Evolutionary conservation across 2,888 invertebrate species (phyloP).

Genomic region (Plemyria rubiginata): DNA sequence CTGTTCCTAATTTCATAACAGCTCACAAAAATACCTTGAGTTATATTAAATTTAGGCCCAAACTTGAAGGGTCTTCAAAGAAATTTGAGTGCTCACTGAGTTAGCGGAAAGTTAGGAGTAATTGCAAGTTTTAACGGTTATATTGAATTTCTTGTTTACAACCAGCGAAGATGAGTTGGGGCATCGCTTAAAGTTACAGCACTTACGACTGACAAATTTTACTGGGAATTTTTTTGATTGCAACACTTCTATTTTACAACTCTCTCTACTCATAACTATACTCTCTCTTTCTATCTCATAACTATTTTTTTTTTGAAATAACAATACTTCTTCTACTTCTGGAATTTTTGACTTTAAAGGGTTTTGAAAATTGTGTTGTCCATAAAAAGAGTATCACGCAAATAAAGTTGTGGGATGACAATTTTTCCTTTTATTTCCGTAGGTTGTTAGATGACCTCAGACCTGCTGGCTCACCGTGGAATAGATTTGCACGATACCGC

Average conservation of each 20-base stretch:
- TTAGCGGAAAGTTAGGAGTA: slow-evolving; percentile 26
- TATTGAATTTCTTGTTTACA: slow-evolving; percentile 23
- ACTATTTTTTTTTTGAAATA: no score
- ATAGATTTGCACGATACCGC: no score
- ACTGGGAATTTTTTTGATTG: background rate
- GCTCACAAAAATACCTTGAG: slow-evolving; percentile 26
- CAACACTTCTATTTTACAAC: background rate
- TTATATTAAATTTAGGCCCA: slow-evolving; percentile 26
- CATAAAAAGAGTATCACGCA: no score
- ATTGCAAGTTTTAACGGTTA: slow-evolving; percentile 27
- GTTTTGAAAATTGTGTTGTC: no score
- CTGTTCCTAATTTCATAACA: slow-evolving; percentile 26
- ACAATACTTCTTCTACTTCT: no score
- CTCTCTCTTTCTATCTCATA: no score
- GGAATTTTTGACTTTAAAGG: no score
- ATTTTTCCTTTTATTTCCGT: no score
- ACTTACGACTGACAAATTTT: background rate
- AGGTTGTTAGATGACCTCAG: no score
- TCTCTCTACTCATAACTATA: no score
- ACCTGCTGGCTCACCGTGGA: no score
- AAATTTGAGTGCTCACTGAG: slow-evolving; percentile 28
- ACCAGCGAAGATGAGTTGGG: slow-evolving; percentile 10
- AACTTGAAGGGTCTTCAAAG: slow-evolving; percentile 26
- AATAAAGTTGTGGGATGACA: no score
- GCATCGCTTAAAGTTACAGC: background rate